Evolutionary conservation across 2,113 vertebrate genomes (phyloP).

Genomic region (Colius striatus): DNA sequence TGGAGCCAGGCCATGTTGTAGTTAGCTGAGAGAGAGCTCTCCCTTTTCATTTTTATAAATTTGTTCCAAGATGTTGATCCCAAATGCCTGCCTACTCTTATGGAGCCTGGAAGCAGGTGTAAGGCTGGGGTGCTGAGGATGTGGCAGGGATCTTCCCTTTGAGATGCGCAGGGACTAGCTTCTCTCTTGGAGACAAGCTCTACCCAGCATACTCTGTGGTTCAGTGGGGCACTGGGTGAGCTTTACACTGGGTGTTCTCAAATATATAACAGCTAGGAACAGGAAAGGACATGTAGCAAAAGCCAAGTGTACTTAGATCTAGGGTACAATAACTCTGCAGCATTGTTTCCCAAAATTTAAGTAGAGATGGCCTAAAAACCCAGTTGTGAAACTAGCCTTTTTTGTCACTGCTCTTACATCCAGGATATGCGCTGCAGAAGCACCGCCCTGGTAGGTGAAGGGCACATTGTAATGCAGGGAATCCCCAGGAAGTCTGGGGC

Average conservation of each 20-base stretch:
- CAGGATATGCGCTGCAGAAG: background rate
- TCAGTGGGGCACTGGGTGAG: background rate
- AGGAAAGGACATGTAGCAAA: background rate
- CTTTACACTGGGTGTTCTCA: background rate
- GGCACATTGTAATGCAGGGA: background rate
- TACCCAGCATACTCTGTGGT: background rate
- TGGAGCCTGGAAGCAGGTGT: fast-evolving
- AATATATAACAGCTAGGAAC: background rate
- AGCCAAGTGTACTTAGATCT: background rate
- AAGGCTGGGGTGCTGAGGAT: background rate
- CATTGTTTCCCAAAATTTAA: background rate
- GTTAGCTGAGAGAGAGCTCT: background rate
- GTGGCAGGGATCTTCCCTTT: background rate
- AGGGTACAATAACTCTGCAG: background rate
- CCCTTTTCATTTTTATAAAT: constrained; percentile 37
- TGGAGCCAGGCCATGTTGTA: constrained; percentile 37
- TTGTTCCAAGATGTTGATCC: background rate
- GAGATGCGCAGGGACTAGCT: background rate
- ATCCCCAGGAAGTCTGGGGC: background rate
- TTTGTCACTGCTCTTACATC: background rate
- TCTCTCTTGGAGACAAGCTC: background rate
- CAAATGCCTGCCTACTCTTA: background rate
- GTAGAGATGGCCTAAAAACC: background rate
- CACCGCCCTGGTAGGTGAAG: background rate
- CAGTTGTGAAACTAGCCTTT: background rate